These are phyloP conservation scores for Coleophora flavipennella DNA, from an alignment of 2,888 invertebrate genomes.

Conservation along the genomic window DNA sequence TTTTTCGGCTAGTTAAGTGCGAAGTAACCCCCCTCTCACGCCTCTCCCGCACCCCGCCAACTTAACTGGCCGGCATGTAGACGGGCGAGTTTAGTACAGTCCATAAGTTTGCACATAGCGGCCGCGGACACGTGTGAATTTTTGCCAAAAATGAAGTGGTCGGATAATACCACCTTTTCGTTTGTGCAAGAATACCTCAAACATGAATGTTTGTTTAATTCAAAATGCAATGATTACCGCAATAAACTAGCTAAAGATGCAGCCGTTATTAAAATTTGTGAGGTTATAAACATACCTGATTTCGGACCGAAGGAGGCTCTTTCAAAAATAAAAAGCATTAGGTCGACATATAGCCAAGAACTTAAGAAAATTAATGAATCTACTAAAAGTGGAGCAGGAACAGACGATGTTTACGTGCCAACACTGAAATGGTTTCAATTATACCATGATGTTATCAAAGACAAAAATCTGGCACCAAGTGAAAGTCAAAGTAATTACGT, in stretches of 20 bases:
- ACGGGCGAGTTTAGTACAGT: no score
- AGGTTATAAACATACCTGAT: background rate
- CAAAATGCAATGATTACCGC: no score
- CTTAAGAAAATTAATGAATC: constrained; percentile 7
- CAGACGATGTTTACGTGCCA: constrained; percentile 5
- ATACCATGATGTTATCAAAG: constrained; percentile 1
- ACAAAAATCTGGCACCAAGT: background rate
- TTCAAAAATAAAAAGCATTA: constrained; percentile 4
- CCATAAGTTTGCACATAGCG: no score
- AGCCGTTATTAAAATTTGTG: background rate
- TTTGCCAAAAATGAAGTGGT: no score
- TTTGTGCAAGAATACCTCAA: no score
- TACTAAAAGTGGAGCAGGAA: constrained; percentile 6
- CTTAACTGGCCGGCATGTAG: no score
- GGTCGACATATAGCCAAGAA: constrained; percentile 12
- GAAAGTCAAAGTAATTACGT: background rate
- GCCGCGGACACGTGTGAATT: no score
- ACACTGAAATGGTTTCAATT: constrained; percentile 1
- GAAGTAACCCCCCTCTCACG: no score
- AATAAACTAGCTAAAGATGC: background rate
- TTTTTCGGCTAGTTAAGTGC: no score
- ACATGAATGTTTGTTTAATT: no score
- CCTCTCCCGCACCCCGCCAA: no score
- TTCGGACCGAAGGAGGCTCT: background rate
- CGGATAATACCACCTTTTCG: no score